These are phyloP conservation scores for Mesoclemmys tuberculata DNA, from an alignment of 2,113 vertebrate species.

Conservation along the genomic window DNA sequence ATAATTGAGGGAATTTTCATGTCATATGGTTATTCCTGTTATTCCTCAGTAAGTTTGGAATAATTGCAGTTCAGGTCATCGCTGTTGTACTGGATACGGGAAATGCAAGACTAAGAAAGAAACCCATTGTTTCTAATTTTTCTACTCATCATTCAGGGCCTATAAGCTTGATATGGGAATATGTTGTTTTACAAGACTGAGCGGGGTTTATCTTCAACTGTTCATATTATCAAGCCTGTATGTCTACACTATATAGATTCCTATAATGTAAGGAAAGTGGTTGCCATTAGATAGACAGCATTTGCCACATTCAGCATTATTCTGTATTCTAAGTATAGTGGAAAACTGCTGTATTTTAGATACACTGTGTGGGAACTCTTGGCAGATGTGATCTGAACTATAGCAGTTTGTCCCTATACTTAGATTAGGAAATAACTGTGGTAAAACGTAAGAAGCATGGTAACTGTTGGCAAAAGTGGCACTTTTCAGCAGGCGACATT, in stretches of 20 bases:
- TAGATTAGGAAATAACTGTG: not conserved
- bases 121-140: not conserved
- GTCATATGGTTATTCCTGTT: too few relatives aligned
- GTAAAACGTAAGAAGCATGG: not conserved
- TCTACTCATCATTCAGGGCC: not conserved
- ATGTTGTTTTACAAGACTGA: not conserved
- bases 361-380: not conserved
- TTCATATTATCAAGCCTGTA: not conserved
- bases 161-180: not conserved
- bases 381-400: not conserved
- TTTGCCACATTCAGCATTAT: not conserved
- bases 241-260: not conserved
- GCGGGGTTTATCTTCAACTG: not conserved
- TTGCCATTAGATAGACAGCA: not conserved
- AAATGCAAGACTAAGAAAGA: not conserved
- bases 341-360: not conserved
- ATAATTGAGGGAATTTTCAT: not conserved
- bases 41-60: not conserved
- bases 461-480: not conserved
- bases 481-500: not conserved
- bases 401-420: not conserved
- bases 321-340: not conserved
- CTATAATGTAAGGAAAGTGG: not conserved
- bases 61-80: not conserved
- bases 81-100: not conserved